Base-by-base conservation (phyloP, 2,113 vertebrate species). In the Seriola rivoliana region DNA sequence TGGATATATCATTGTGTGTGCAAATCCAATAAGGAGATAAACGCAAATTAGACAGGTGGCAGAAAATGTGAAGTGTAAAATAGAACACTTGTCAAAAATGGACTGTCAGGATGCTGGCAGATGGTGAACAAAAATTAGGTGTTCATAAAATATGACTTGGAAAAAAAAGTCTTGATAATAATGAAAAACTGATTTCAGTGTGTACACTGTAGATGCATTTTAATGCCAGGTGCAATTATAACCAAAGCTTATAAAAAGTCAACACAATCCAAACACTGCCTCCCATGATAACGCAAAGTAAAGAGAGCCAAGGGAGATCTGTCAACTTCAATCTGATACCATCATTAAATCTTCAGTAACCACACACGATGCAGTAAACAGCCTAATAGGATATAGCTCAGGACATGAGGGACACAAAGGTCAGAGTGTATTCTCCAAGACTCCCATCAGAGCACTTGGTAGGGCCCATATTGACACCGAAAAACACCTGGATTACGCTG, bases 401-500 rank as follows among this genome's bases (percentile, higher is more conserved):
- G 11, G 40, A 66, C 57, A 68, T 25, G 23, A 63, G 58, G 17
- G 17, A 74, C 65, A 70, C 59, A 69, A 32, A 83, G 74, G 79
- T 86, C 83, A 76, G 23, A 80, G 64, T 76, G 44, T 77, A 59
- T 83, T 81, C 69, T 55, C 71, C 68, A 36, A 62, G 23, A 29
- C 57, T 75, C 57, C 52, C 44, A 74, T 85, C 71, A 62, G 54
- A 59, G 50, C 42, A 42, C 32, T 85, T 54, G 57, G 40, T 36
- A 4, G 21, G 60, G 32, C 46, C 69, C 55, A 58, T 58, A 79
- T 21, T 85, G 74, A 80, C 70, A 83, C 44, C 14, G 78, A 71
- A 91, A 91, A 90, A 92, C 86, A 89, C 85, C 84, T 88, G 87
- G 82, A 87, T 88, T 89, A 81, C 19, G 2, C 63, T 32, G 32